These are phyloP conservation scores for Synergus umbraculus DNA, from an alignment of 2,888 invertebrate genomes.

Conservation along the genomic window DNA sequence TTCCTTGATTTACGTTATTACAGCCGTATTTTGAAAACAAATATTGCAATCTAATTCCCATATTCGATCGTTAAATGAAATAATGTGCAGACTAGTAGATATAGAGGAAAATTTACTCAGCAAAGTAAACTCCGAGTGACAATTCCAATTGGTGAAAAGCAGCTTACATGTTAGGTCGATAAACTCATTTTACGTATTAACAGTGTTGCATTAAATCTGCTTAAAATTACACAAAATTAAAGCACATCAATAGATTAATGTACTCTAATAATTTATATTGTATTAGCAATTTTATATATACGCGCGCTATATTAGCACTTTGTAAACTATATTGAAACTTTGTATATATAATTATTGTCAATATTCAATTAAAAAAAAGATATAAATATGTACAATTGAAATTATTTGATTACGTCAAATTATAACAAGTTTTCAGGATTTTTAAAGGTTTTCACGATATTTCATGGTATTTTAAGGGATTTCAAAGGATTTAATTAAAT, in stretches of 20 bases:
- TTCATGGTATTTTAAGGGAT: too few species aligned
- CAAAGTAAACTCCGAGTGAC: not conserved
- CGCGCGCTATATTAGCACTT: too few species aligned
- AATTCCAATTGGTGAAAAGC: constrained; percentile 1
- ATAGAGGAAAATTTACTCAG: not conserved
- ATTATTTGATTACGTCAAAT: too few species aligned
- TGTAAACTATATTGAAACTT: too few species aligned
- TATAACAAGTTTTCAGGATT: too few species aligned
- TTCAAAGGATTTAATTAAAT: too few species aligned
- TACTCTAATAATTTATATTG: not conserved
- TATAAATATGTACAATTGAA: too few species aligned
- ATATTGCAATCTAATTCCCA: not conserved
- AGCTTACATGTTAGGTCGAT: not conserved
- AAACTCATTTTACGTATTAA: not conserved
- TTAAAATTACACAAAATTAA: not conserved
- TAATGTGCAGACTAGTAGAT: not conserved
- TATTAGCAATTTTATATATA: too few species aligned
- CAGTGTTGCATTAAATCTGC: not conserved
- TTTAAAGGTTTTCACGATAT: too few species aligned
- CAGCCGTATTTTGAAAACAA: not conserved
- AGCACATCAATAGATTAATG: not conserved
- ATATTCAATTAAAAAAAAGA: too few species aligned
- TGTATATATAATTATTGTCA: too few species aligned
- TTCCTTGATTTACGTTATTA: not conserved
- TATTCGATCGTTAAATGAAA: not conserved